Base-by-base conservation (phyloP, 92 coral and sea anemone species). In the Meandrina meandrites region DNA sequence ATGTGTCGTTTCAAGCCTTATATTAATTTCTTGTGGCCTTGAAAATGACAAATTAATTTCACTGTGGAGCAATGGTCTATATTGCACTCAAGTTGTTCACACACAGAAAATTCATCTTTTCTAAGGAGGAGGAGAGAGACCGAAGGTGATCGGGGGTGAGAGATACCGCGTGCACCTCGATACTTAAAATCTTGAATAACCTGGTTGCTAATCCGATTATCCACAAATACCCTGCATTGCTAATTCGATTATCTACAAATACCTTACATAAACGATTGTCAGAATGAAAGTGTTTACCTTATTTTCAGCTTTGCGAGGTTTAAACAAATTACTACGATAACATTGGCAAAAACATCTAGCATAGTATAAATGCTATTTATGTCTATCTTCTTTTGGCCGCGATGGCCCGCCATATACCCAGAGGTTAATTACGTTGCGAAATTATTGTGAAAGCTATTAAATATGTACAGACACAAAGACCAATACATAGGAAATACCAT, bases 151-250 rank as follows among this genome's bases (percentile, higher is more conserved):
- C n/a, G n/a, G n/a, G n/a, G 31, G 13, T 62, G 0, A 62, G 10
- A 19, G 31, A 6, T 14, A 7, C 30, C 69, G 8, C n/a, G 24
- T 30, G 71, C 34, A 27, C 17, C 17, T 19, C 1, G 45, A 24
- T 17, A 75, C 54, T 78, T 78, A 32, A 51, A 54, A 53, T 70
- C 34, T 34, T 13, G 68, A 32, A 36, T 37, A 37, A 66, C 40
- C 22, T 81, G 17, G 64, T 64, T 81, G 37, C 84, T 81, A 81
- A 81, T 66, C 84, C 84, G 84, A 81, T 81, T 81, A 62, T 81
- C 4, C 8, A 45, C 57, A 30, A 32, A 64, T 27, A 16, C 60
- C 75, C 51, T 45, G n/a, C n/a, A n/a, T 64, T 81, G 37, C 84
- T 81, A 81, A 81, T 66, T 75, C 84, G 84, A 81, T 81, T 81